Evolutionary conservation across 1,140 invertebrate species (phyloP).

Genomic region (Drosophila azteca): DNA sequence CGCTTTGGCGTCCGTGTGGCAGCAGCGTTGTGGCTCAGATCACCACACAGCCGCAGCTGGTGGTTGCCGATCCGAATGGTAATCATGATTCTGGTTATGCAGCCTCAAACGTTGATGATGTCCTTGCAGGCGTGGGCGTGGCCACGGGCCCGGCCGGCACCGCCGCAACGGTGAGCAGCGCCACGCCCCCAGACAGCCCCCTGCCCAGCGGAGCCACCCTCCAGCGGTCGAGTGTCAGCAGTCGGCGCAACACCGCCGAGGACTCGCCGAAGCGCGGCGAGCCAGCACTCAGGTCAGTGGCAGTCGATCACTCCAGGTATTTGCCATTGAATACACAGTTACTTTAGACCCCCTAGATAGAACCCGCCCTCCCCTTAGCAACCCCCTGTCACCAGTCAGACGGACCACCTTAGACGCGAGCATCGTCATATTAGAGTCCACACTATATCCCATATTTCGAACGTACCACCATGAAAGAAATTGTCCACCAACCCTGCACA

Average conservation of each 20-base stretch:
- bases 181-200: slow-evolving; percentile 85
- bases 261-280: slow-evolving; percentile 79
- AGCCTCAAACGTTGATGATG: slow-evolving; percentile 87
- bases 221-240: slow-evolving; percentile 79
- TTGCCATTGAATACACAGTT: not conserved
- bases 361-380: no score
- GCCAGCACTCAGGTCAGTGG: slow-evolving; percentile 76
- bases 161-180: slow-evolving; percentile 60
- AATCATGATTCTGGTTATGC: slow-evolving; percentile 93
- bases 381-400: no score
- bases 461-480: no score
- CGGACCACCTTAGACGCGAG: no score
- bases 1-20: slow-evolving; percentile 21
- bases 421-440: no score
- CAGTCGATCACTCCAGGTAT: slow-evolving; percentile 45
- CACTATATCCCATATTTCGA: no score
- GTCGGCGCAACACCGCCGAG: slow-evolving; percentile 69
- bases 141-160: slow-evolving; percentile 28
- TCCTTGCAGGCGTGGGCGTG: slow-evolving; percentile 79
- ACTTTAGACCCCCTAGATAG: no score
- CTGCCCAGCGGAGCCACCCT: slow-evolving; percentile 77
- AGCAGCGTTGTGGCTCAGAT: slow-evolving; percentile 86
- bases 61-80: slow-evolving; percentile 88
- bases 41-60: slow-evolving; percentile 84
- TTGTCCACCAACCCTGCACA: no score